Evolutionary conservation across 2,797 vertebrate species (phyloP).

Genomic region (Scleropages formosus): DNA sequence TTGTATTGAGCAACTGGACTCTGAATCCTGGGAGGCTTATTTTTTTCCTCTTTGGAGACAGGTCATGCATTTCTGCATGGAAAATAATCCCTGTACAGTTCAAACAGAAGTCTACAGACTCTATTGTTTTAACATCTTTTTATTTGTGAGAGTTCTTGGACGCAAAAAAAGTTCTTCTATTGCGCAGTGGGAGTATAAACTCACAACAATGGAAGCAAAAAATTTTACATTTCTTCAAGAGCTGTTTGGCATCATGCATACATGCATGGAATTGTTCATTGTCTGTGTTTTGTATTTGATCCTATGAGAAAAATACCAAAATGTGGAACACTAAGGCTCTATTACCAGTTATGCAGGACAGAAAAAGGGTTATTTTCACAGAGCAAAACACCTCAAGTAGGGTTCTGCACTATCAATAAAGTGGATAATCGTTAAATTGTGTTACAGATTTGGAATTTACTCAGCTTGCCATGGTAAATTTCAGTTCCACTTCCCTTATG

Average conservation of each 20-base stretch:
- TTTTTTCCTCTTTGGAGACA: slow-evolving; percentile 49
- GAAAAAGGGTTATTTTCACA: neutral
- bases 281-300: slow-evolving; percentile 45
- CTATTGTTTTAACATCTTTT: slow-evolving; percentile 55
- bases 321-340: slow-evolving; percentile 18
- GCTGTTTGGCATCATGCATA: slow-evolving; percentile 1
- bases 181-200: slow-evolving; percentile 69
- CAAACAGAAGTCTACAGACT: slow-evolving; percentile 48
- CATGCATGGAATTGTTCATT: slow-evolving; percentile 44
- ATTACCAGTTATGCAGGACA: slow-evolving; percentile 22
- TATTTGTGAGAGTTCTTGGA: slow-evolving; percentile 47
- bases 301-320: slow-evolving; percentile 45
- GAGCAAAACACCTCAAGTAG: no score
- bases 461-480: no score
- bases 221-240: slow-evolving; percentile 45
- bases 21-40: slow-evolving; percentile 50
- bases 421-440: neutral
- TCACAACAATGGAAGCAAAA: slow-evolving; percentile 47
- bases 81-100: slow-evolving; percentile 68
- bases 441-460: neutral
- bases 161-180: slow-evolving; percentile 28
- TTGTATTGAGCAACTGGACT: slow-evolving; percentile 54
- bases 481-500: no score
- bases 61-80: slow-evolving; percentile 55
- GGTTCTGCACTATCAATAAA: slow-evolving; percentile 7